Evolutionary conservation across 2,888 invertebrate species (phyloP).

Genomic region (Hypomecis punctinalis): DNA sequence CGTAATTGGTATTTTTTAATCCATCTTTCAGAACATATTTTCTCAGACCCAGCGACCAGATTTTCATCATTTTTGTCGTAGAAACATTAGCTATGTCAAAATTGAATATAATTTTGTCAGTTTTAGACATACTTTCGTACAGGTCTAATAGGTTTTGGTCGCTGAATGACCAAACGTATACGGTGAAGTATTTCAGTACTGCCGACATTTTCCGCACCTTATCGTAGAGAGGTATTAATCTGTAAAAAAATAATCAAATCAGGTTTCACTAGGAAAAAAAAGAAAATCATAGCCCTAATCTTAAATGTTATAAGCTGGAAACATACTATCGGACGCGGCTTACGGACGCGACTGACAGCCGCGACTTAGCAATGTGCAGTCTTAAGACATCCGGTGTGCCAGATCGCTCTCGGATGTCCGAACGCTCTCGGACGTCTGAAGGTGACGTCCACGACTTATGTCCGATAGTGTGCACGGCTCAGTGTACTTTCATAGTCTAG

Average conservation of each 20-base stretch:
- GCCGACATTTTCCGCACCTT: slow-evolving; percentile 47
- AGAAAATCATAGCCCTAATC: too few species aligned
- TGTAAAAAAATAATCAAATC: slow-evolving; percentile 35
- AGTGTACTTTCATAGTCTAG: too few species aligned
- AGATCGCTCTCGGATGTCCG: too few species aligned
- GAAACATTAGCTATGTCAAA: slow-evolving; percentile 47
- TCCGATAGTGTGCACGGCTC: too few species aligned
- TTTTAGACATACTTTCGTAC: slow-evolving; percentile 36
- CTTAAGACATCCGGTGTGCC: too few species aligned
- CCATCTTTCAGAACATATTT: slow-evolving; percentile 52
- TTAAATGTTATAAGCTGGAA: too few species aligned
- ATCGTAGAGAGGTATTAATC: slow-evolving; percentile 46
- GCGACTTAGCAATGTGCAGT: too few species aligned
- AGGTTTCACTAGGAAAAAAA: not conserved
- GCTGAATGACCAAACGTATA: slow-evolving; percentile 48
- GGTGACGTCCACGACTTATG: too few species aligned
- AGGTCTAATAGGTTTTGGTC: slow-evolving; percentile 45
- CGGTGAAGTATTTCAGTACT: slow-evolving; percentile 42
- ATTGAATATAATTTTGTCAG: slow-evolving; percentile 51
- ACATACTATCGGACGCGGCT: too few species aligned
- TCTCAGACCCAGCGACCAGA: slow-evolving; percentile 49
- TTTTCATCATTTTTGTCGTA: slow-evolving; percentile 40
- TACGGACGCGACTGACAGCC: too few species aligned
- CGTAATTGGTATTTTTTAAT: slow-evolving; percentile 37
- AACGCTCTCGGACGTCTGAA: too few species aligned